Base-by-base conservation (phyloP, 2,113 vertebrate species). In the Alaudala cheleensis region DNA sequence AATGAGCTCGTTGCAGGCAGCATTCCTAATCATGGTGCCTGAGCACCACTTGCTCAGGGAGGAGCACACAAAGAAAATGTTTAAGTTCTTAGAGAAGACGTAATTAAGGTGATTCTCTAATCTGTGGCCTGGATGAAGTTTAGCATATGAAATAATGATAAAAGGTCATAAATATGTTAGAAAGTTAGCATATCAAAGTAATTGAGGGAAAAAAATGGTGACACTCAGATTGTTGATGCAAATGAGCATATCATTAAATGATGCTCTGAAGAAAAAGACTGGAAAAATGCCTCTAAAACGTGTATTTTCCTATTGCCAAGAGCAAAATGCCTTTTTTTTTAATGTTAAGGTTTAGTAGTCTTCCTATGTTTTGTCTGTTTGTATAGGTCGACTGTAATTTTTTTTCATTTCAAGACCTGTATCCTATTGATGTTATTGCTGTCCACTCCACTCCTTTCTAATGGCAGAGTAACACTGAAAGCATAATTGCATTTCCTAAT, bases 401-500 rank as follows among this genome's bases (percentile, higher is more conserved):
- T 44, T 81, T 84, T 96, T 95, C 45, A 34, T 96, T 92, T 79
- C 93, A 95, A 94, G 90, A 80, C 10, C 84, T 78, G 64, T 77
- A 78, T 94, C 47, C 86, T 94, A 28, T 72, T 57, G 6, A 45
- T 65, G 49, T 90, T 96, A 92, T 92, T 92, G 76, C 96, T 96
- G 97, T 97, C 98, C 98, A 98, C 97, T 95, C 44, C 4, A 29
- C 88, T 96, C 91, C 86, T 98, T 96, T 85, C 90, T 98, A 97
- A 97, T 97, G 94, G 96, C 89, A 93, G 94, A 95, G 81, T 81
- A 90, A 86, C 95, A 95, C 88, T 96, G 97, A 97, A 97, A 97
- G 97, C 96, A 57, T 98, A 98, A 98, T 98, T 98, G 96, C 92
- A 79, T 97, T 97, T 98, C 97, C 97, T 98, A 98, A 98, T 98